These are phyloP conservation scores for Tetrapedia diversipes DNA, from an alignment of 2,888 invertebrate species.

Conservation along the genomic window DNA sequence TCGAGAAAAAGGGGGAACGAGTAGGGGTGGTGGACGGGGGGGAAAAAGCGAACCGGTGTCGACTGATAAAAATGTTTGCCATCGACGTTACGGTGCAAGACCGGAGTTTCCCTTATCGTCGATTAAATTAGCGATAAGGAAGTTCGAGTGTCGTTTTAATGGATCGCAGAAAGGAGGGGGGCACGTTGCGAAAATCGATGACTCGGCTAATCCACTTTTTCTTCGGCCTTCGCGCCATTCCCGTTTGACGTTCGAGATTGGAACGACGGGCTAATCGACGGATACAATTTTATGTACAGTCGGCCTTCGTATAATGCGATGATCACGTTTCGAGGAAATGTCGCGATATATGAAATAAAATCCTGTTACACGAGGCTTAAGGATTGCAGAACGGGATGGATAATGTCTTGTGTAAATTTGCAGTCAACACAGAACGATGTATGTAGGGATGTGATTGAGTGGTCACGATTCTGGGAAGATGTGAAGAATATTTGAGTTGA, in stretches of 20 bases:
- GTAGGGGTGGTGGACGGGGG: neutral
- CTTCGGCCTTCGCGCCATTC: neutral
- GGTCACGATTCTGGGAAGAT: too few species aligned
- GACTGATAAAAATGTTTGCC: constrained; percentile 53
- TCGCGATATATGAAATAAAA: too few species aligned
- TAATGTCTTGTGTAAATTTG: too few species aligned
- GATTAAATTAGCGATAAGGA: constrained; percentile 58
- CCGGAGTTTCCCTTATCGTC: constrained; percentile 50
- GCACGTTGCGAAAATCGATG: constrained; percentile 31
- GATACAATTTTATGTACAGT: too few species aligned
- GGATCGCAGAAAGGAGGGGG: constrained; percentile 32
- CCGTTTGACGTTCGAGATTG: constrained; percentile 7
- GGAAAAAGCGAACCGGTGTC: constrained; percentile 33
- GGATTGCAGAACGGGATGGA: too few species aligned
- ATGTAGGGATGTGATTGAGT: too few species aligned
- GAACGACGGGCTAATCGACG: constrained; percentile 10
- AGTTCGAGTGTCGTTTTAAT: constrained; percentile 49
- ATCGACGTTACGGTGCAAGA: constrained; percentile 18
- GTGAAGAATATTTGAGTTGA: too few species aligned
- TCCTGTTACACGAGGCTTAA: too few species aligned
- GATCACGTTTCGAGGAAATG: too few species aligned
- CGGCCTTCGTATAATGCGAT: too few species aligned
- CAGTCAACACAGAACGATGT: too few species aligned
- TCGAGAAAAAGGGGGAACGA: neutral
- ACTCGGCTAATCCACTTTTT: constrained; percentile 29